Base-by-base conservation (phyloP, 2,888 invertebrate species). In the Meandrusa payeni region DNA sequence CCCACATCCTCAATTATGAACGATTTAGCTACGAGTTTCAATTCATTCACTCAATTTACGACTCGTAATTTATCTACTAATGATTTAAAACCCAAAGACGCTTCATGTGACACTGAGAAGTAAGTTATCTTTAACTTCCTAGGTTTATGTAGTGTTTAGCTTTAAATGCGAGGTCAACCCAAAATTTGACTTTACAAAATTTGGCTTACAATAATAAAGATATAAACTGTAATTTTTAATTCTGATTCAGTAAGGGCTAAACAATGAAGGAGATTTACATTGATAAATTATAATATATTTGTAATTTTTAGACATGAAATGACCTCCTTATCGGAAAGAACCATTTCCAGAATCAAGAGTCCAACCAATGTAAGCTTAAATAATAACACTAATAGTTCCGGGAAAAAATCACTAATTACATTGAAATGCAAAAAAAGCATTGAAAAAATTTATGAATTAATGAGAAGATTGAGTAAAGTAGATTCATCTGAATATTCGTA, bases 341-440 rank as follows among this genome's bases (percentile, higher is more conserved):
- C n/a, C n/a, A n/a, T n/a, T n/a, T n/a, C n/a, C n/a, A n/a, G n/a
- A n/a, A n/a, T n/a, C n/a, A n/a, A n/a, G 5, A 31, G 9, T 22
- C 26, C 68, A 5, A 34, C 47, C 2, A 69, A 67, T 48, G 50
- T 59, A 3, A 20, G 3, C 51, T 46, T 3, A 50, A 50, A 42
- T 19, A 22, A 26, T 36, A 39, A 28, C 7, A 48, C 56, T 6
- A 57, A 50, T 24, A 42, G 41, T 15, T 52, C 54, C 6, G 3
- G 43, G 2, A 73, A 68, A 44, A 67, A 64, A 47, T 7, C 36
- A 0, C 48, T 53, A 1, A 47, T 64, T 5, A 48, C 74, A 3
- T 37, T 72, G 2, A 75, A 79, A 55, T 83, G 78, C 43, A 70
- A 74, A 51, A 76, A 76, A 55, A 83, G 78, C 52, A 83, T 86